These are phyloP conservation scores for Cuculus canorus DNA, from an alignment of 2,797 vertebrate genomes.

Conservation along the genomic window DNA sequence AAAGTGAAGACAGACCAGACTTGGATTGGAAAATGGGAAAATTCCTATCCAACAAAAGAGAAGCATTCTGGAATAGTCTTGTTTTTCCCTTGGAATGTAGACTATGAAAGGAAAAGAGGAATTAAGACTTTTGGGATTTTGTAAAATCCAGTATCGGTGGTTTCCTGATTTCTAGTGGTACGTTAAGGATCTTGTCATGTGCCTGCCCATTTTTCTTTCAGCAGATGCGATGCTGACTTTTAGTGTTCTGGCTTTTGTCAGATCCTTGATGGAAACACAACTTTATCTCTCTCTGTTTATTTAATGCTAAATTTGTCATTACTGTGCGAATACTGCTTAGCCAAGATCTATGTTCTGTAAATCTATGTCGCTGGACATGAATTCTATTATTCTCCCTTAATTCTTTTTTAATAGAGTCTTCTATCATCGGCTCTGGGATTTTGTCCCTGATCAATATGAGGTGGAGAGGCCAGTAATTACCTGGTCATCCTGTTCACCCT, in stretches of 20 bases:
- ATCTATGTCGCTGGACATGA: neutral
- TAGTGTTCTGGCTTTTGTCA: neutral
- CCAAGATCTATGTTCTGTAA: neutral
- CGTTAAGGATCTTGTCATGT: no score
- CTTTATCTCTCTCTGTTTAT: neutral
- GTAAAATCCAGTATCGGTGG: rapidly evolving
- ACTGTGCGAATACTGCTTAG: neutral
- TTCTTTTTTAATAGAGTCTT: constrained; percentile 32
- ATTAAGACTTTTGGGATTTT: neutral
- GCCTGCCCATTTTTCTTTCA: neutral
- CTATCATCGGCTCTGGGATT: neutral
- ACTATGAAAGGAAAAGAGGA: neutral
- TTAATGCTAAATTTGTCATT: neutral
- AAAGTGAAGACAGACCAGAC: neutral
- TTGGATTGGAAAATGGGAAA: neutral
- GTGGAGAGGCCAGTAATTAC: constrained; percentile 17
- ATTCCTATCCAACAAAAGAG: neutral
- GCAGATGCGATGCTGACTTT: neutral
- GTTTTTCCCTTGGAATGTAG: neutral
- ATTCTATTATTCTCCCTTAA: constrained; percentile 1
- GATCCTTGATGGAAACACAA: neutral
- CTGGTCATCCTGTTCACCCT: neutral
- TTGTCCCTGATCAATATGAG: neutral
- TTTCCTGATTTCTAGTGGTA: neutral
- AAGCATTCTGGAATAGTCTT: neutral